Conservation (phyloP, 2,888 invertebrate genomes). For the Mycalesis mineus region DNA sequence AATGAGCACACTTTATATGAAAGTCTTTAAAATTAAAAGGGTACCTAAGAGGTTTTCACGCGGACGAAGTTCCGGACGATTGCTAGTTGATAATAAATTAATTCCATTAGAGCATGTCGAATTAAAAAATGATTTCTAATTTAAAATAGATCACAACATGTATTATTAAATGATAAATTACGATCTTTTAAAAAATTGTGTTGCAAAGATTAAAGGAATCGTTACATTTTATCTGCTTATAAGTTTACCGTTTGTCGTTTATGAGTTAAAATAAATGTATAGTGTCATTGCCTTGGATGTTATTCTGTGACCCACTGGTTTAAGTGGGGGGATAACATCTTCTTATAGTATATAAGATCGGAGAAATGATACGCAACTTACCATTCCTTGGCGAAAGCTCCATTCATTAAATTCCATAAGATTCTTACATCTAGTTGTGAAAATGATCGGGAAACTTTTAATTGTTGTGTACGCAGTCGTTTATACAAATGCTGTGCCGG, state of each 20-base stretch:
- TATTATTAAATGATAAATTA: constrained; percentile 17
- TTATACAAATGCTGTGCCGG: constrained; percentile 49
- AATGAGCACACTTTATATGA: too few relatives aligned
- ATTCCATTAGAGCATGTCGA: background rate
- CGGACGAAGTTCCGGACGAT: too few relatives aligned
- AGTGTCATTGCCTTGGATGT: constrained; percentile 59
- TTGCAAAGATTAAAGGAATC: too few relatives aligned
- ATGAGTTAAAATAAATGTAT: constrained; percentile 55
- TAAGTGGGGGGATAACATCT: constrained; percentile 56
- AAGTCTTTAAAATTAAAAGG: too few relatives aligned
- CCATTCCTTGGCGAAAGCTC: constrained; percentile 58
- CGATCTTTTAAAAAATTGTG: background rate
- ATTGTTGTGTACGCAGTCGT: constrained; percentile 46
- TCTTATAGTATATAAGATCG: constrained; percentile 60
- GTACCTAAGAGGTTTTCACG: too few relatives aligned
- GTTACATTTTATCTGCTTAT: constrained; percentile 22
- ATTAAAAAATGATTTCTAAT: constrained; percentile 4
- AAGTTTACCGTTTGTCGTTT: constrained; percentile 48
- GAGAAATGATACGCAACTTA: constrained; percentile 60
- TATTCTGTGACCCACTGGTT: constrained; percentile 52
- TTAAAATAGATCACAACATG: constrained; percentile 18
- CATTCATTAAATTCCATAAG: constrained; percentile 25
- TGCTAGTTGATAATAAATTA: too few relatives aligned
- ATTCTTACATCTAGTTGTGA: constrained; percentile 17
- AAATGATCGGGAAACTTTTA: constrained; percentile 57